phyloP scores from a whole-genome alignment of 2,888 invertebrate species.

The Shargacucullia verbasci region DNA sequence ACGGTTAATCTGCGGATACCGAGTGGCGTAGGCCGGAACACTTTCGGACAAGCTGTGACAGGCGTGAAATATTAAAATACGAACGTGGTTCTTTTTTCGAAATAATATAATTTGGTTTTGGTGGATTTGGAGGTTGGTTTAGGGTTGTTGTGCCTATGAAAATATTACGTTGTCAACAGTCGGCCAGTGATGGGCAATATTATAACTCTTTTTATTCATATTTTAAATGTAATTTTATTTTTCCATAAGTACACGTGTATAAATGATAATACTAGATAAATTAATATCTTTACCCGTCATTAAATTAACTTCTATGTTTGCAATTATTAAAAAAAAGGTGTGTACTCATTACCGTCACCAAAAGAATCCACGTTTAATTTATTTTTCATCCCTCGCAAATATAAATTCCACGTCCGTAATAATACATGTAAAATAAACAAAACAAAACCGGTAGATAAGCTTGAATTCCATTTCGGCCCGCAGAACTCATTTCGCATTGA shows the following conservation, averaged over 20 bases:
- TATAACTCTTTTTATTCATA: no score
- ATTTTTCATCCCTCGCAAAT: no score
- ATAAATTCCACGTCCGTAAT: neutral
- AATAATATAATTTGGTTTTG: conserved; percentile 29
- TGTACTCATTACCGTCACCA: no score
- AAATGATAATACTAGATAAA: no score
- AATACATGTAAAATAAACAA: conserved; percentile 20
- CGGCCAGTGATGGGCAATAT: no score
- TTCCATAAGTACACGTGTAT: no score
- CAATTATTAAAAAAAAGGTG: no score
- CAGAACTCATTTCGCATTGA: conserved; percentile 22
- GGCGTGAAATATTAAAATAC: conserved; percentile 58
- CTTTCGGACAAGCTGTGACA: conserved; percentile 53
- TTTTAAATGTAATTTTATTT: no score
- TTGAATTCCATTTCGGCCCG: conserved; percentile 39
- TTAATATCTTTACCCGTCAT: no score
- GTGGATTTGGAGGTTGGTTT: conserved; percentile 8
- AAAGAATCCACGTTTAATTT: no score
- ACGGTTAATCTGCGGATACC: conserved; percentile 60
- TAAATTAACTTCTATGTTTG: no score
- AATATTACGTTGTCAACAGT: neutral
- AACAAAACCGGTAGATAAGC: conserved; percentile 27
- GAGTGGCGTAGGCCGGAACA: conserved; percentile 48
- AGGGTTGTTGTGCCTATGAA: neutral
- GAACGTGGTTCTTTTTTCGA: conserved; percentile 40